Evolutionary conservation across 1,140 invertebrate species (phyloP).

Genomic region (Drosophila rufa): DNA sequence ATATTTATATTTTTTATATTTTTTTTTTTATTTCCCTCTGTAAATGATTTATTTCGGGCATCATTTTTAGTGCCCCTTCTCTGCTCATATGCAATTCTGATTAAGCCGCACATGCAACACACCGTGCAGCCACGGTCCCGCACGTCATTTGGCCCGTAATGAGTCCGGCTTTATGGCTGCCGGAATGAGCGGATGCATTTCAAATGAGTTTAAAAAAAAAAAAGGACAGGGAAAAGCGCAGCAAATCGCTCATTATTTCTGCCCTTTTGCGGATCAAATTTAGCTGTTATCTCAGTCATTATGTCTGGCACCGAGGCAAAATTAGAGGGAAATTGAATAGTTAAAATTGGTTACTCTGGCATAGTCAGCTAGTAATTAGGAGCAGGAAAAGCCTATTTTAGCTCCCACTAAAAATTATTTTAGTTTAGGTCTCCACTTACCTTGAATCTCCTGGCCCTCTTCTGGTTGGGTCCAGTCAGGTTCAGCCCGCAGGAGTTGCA

Average conservation of each 20-base stretch:
- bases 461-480: constrained; percentile 94
- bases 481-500: constrained; percentile 97
- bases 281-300: background rate
- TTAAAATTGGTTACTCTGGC: no score
- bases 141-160: constrained; percentile 57
- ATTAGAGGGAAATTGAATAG: no score
- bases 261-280: no score
- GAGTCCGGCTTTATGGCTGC: constrained; percentile 58
- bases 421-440: constrained; percentile 34
- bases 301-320: background rate
- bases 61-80: constrained; percentile 9
- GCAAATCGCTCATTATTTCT: background rate
- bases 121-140: constrained; percentile 1
- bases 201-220: constrained; percentile 50
- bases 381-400: no score
- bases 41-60: constrained; percentile 38
- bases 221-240: background rate
- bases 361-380: no score
- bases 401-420: no score
- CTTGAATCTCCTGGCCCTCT: constrained; percentile 88
- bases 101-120: constrained; percentile 16
- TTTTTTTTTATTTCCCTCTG: background rate
- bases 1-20: no score
- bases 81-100: constrained; percentile 29
- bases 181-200: constrained; percentile 70